These are phyloP conservation scores for Synergus japonicus DNA, from an alignment of 2,888 invertebrate species.

Conservation along the genomic window DNA sequence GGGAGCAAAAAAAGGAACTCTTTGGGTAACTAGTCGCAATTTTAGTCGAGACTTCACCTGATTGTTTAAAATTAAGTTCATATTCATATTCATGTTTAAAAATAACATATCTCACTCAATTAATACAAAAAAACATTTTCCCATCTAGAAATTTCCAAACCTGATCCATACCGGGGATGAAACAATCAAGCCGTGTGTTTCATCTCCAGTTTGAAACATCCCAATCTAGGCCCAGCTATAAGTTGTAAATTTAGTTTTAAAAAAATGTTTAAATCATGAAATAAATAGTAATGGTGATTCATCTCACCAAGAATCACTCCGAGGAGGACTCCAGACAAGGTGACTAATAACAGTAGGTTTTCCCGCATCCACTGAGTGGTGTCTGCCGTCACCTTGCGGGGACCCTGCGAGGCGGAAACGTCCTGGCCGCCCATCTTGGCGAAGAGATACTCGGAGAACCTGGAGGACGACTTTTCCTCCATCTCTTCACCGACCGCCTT, in stretches of 20 bases:
- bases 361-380: conserved; percentile 84
- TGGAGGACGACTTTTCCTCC: conserved; percentile 76
- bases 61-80: too few relatives aligned
- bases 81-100: too few relatives aligned
- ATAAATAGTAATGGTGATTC: background rate
- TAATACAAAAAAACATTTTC: too few relatives aligned
- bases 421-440: conserved; percentile 85
- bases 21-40: too few relatives aligned
- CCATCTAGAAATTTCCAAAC: too few relatives aligned
- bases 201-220: too few relatives aligned
- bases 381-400: conserved; percentile 83
- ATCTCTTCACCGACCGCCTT: conserved; percentile 70
- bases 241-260: background rate
- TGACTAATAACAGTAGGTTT: conserved; percentile 88
- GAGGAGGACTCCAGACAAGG: conserved; percentile 87
- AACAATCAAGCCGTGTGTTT: too few relatives aligned
- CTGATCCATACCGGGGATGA: too few relatives aligned
- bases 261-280: background rate
- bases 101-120: too few relatives aligned
- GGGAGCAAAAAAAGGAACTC: too few relatives aligned
- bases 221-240: background rate
- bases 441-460: conserved; percentile 88
- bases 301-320: conserved; percentile 86
- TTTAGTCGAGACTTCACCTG: too few relatives aligned
- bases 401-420: conserved; percentile 79